Base-by-base conservation (phyloP, 64 coral and sea anemone species). In the Dendronephthya gigantea region DNA sequence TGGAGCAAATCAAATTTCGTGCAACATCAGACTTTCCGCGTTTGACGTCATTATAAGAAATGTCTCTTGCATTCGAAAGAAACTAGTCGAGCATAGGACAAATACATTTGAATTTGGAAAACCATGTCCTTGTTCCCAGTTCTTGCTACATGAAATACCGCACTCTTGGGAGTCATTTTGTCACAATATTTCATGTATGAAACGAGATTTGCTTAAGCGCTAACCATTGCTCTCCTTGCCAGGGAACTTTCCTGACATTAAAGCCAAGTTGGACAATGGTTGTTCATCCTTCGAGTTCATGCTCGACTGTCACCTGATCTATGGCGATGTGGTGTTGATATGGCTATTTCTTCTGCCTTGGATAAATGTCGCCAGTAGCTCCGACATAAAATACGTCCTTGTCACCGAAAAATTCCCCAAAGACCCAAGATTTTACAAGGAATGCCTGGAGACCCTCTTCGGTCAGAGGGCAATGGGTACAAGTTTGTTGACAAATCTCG, bases 381-480 rank as follows among this genome's bases (percentile, higher is more conserved):
- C 30, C 0, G 72, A 79, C 28, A 39, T 79, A 79, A 19, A 39
- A 28, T 29, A 79, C 12, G 31, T 79, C 0, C 58, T 66, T 4
- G 4, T 66, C 29, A 39, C 72, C 15, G 9, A 79, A 79, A 79
- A 35, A 36, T 79, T 79, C 36, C 72, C 72, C 9, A 79, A 79
- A 17, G 36, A 79, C 32, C 72, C 72, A 35, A 19, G 72, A 28
- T 79, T 79, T 79, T 79, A 79, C 8, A 39, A 79, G 37, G 72
- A 79, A 12, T 79, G 72, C 17, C 72, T 79, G 17, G 19, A 79
- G 36, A 33, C 72, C 3, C 36, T 79, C 6, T 79, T 79, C 29
- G 72, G 72, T 29, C 72, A 79, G 22, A 34, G 72, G 29, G 72
- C 72, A 19, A 79, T 79, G 72, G 72, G 72, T 17, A 79, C 30